Conservation (phyloP, 2,888 invertebrate species). For the Drosophila subquinaria region DNA sequence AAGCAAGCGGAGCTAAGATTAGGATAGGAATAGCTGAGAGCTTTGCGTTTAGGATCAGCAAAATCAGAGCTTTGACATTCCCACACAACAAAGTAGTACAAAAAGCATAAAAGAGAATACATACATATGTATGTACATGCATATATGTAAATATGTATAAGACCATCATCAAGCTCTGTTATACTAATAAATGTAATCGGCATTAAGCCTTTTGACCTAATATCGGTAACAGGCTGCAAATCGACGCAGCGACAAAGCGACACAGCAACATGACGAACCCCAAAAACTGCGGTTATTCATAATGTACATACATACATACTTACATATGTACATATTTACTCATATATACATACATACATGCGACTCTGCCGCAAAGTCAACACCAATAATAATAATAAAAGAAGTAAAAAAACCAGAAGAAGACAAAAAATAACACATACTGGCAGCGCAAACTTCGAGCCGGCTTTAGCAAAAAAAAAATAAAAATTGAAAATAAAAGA, state of each 20-base stretch:
- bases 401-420: constrained; percentile 15
- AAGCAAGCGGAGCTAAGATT: no score
- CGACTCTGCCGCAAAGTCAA: constrained; percentile 56
- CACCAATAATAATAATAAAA: constrained; percentile 40
- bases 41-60: no score
- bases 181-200: constrained; percentile 27
- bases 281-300: constrained; percentile 40
- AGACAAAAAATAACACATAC: constrained; percentile 38
- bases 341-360: constrained; percentile 8
- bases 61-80: no score
- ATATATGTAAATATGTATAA: no score
- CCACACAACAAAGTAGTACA: no score
- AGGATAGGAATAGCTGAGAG: no score
- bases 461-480: constrained; percentile 60
- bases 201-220: constrained; percentile 30
- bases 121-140: no score
- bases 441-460: constrained; percentile 58
- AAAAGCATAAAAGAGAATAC: no score
- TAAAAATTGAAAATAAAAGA: neutral
- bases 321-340: constrained; percentile 2
- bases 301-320: constrained; percentile 10
- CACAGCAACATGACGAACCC: constrained; percentile 19
- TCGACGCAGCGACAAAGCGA: constrained; percentile 1
- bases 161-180: neutral
- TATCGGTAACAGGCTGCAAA: constrained; percentile 15